These are phyloP conservation scores for Tragulus kanchil DNA, from an alignment of 2,113 vertebrate species.

Conservation along the genomic window DNA sequence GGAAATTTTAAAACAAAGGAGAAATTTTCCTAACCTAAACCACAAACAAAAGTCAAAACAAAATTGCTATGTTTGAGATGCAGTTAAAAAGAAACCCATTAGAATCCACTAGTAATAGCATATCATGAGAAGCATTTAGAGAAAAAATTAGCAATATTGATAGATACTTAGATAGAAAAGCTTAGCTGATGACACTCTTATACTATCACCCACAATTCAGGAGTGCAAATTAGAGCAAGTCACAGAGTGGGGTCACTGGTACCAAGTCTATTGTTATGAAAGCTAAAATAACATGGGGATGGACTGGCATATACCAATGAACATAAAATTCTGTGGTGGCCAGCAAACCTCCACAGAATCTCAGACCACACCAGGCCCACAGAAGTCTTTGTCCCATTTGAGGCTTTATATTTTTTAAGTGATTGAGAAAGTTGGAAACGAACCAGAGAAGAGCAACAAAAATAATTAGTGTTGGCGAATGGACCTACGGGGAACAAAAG, in stretches of 20 bases:
- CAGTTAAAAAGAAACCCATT: constrained; percentile 7
- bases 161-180: not conserved
- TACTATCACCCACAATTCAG: not conserved
- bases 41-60: constrained; percentile 46
- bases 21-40: not conserved
- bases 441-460: constrained; percentile 74
- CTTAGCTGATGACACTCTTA: not conserved
- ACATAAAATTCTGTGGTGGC: constrained; percentile 37
- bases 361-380: constrained; percentile 31
- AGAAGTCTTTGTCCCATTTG: constrained; percentile 67
- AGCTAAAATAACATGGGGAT: not conserved
- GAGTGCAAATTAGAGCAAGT: not conserved
- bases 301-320: not conserved
- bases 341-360: constrained; percentile 42
- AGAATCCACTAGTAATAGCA: not conserved
- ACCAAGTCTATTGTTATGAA: constrained; percentile 9
- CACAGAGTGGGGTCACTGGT: not conserved
- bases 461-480: constrained; percentile 80
- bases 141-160: not conserved
- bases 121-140: not conserved
- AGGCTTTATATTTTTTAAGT: constrained; percentile 73
- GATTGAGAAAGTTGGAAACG: constrained; percentile 76
- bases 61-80: not conserved
- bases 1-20: not conserved
- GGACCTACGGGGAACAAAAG: constrained; percentile 68